Evolutionary conservation across 2,797 vertebrate genomes (phyloP), one percentile per base, ranked within the genome.

Genomic region (Emys orbicularis): DNA sequence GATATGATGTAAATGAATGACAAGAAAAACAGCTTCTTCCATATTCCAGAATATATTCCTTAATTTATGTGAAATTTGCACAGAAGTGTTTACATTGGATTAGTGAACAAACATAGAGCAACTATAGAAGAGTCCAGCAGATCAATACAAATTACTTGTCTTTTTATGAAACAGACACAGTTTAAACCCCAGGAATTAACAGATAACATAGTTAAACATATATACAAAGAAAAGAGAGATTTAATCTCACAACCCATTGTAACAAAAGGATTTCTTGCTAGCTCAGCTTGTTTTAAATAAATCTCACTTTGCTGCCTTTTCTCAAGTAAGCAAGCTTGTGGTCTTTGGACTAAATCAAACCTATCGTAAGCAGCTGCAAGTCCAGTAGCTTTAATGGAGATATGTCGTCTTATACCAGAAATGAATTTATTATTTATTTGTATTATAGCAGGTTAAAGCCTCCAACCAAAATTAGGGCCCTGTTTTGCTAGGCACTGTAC

Each of bases 161-260:
- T 25, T 85, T 88, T 86, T 92, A 85, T 87, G 68, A 72, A 84
- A 88, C 53, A 65, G 93, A 81, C 41, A 76, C 80, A 49, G 34
- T 86, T 97, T 90, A 83, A 87, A 86, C 77, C 82, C 27, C n/a
- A 94, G 21, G 13, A 65, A 23, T 57, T 80, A 92, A 57, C 82
- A 90, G 83, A 44, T 23, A 93, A 84, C 25, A 49, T 31, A 18
- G 8, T 86, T 83, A 80, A 93, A 80, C 81, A 47, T 93, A 86
- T 52, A 49, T 81, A 88, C 16, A 87, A 92, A 94, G 79, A 37
- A 89, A 94, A 72, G 87, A 87, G 31, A 84, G n/a, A 49, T 79
- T 81, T 50, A 79, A 89, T 94, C 93, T 95, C 90, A 91, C 37
- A 94, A 29, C 41, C 87, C 13, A 4, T 4, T 83, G 54, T 95